phyloP scores from a whole-genome alignment of 2,797 vertebrate species.

The Macropus fuliginosus region DNA sequence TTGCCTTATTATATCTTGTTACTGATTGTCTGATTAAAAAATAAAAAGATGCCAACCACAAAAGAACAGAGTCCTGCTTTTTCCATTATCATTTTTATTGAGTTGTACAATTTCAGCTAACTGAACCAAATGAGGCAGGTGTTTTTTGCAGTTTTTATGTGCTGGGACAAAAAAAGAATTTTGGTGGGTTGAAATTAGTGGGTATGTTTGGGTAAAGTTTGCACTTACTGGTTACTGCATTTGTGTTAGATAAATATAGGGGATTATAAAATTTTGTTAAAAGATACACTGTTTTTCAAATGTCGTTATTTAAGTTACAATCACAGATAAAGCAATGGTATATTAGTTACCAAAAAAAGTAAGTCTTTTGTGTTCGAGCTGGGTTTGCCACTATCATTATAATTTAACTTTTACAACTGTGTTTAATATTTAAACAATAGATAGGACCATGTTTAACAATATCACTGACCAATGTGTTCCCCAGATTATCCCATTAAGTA shows the following conservation, averaged over 20 bases:
- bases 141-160: constrained; percentile 27
- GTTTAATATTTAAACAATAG: not conserved
- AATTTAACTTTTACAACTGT: constrained; percentile 5
- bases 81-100: constrained; percentile 35
- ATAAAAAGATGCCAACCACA: constrained; percentile 1
- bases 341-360: not conserved
- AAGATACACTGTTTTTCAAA: constrained; percentile 5
- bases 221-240: constrained; percentile 19
- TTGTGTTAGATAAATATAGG: constrained; percentile 24
- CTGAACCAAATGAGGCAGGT: not conserved
- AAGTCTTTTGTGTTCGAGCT: not conserved
- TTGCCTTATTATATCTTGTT: constrained; percentile 5
- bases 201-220: not conserved
- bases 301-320: not conserved
- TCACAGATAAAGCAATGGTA: not conserved
- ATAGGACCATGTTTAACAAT: constrained; percentile 33
- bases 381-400: not conserved
- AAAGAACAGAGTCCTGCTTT: constrained; percentile 35
- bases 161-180: not conserved
- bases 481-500: constrained; percentile 6
- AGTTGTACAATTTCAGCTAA: not conserved
- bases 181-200: constrained; percentile 23
- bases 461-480: constrained; percentile 3
- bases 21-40: constrained; percentile 3
- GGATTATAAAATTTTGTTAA: constrained; percentile 35